Base-by-base conservation (phyloP, 2,113 vertebrate genomes). In the Barnardius zonarius region DNA sequence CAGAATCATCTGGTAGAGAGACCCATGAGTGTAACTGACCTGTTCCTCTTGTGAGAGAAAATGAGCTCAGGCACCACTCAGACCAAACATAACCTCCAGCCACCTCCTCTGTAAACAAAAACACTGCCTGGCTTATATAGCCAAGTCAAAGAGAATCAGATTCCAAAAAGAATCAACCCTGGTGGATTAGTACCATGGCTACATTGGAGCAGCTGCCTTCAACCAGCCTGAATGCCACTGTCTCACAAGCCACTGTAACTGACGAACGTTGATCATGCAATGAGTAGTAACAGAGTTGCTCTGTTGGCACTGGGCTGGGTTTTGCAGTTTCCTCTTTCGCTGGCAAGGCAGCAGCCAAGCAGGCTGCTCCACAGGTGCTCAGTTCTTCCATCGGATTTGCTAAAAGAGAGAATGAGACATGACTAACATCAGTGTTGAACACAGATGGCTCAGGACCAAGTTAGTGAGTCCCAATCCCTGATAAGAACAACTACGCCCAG, bases 351-450 rank as follows among this genome's bases (percentile, higher is more conserved):
- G 82, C 0, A 41, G 88, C 95, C 95, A 83, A 89, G 48, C 55
- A 94, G 89, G 91, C 83, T 88, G 67, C 78, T 88, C 49, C 55
- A 43, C 46, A 59, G 79, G 41, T 54, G 48, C 59, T 99, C 98
- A 99, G 97, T 99, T 99, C 96, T 99, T 99, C 99, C 99, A 99
- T 59, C 99, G 98, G 88, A 99, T 99, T 99, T 99, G 99, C 99
- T 99, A 92, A 41, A 90, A 95, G 74, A 96, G 66, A 91, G 86
- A 97, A 83, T 1, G 9, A 72, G 31, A 66, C 5, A 20, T 7
- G n/a, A 57, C 39, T 59, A 55, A 57, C 54, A 74, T 39, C 57
- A 83, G 39, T 22, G 39, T 52, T 88, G 72, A 82, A 74, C 11
- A 83, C 9, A 66, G 46, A 87, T 19, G 35, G 31, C 51, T 66